These are phyloP conservation scores for Cyanoramphus novaezelandiae DNA, from an alignment of 2,113 vertebrate genomes.

Conservation along the genomic window DNA sequence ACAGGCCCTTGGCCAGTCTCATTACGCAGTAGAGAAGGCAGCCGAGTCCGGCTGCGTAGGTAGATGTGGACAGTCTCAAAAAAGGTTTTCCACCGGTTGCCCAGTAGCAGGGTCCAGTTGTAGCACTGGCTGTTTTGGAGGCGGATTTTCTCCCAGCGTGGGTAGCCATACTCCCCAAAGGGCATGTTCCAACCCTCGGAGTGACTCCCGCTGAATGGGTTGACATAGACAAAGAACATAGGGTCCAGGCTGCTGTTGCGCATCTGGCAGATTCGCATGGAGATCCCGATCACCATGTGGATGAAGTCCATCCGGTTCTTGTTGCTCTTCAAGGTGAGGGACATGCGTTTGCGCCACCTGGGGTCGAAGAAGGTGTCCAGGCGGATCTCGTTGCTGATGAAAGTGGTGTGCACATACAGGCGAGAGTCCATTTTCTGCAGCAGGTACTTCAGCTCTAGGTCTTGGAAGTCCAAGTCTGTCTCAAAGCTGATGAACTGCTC, in stretches of 20 bases:
- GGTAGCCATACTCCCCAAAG: slow-evolving; percentile 95
- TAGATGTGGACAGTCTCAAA: slow-evolving; percentile 99
- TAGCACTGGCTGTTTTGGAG: slow-evolving; percentile 97
- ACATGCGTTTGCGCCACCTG: slow-evolving; percentile 98
- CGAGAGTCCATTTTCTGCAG: slow-evolving; percentile 98
- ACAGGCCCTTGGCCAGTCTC: slow-evolving; percentile 96
- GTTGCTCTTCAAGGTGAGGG: slow-evolving; percentile 99
- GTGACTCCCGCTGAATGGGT: slow-evolving; percentile 98
- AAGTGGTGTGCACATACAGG: slow-evolving; percentile 96
- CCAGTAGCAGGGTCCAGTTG: slow-evolving; percentile 97
- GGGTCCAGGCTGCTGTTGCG: slow-evolving; percentile 97
- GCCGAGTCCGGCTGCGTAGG: slow-evolving; percentile 94
- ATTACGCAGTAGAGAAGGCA: slow-evolving; percentile 90
- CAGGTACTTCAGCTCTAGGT: slow-evolving; percentile 98
- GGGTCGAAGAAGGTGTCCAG: slow-evolving; percentile 98
- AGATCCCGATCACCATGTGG: slow-evolving; percentile 97
- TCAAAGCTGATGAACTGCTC: slow-evolving; percentile 99
- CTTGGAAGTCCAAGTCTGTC: slow-evolving; percentile 98
- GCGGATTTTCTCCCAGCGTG: slow-evolving; percentile 94
- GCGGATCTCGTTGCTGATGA: slow-evolving; percentile 99
- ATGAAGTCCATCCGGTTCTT: slow-evolving; percentile 99
- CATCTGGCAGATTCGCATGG: slow-evolving; percentile 99
- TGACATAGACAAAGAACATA: slow-evolving; percentile 98
- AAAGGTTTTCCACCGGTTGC: slow-evolving; percentile 99
- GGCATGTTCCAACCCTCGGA: slow-evolving; percentile 99